phyloP scores from a whole-genome alignment of 2,888 invertebrate species.

The Cephus nigrinus region DNA sequence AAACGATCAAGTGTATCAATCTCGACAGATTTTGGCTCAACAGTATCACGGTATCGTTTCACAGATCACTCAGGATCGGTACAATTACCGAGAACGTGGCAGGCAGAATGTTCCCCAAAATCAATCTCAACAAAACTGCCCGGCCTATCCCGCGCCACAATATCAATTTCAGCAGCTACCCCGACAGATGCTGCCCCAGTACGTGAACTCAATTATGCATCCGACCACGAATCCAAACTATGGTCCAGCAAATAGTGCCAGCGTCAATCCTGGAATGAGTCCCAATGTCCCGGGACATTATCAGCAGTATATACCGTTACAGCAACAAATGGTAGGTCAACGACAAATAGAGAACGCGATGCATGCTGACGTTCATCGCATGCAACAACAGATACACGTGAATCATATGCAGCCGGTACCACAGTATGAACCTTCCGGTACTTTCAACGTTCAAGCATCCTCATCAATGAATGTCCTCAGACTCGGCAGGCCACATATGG shows the following conservation, averaged over 20 bases:
- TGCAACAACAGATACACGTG: conserved; percentile 37
- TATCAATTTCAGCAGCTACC: conserved; percentile 51
- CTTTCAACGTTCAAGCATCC: conserved; percentile 26
- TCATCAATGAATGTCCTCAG: conserved; percentile 33
- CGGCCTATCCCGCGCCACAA: conserved; percentile 42
- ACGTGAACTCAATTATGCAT: conserved; percentile 47
- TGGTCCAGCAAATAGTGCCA: conserved; percentile 10
- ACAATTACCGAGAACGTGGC: conserved; percentile 41
- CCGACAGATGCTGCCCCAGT: conserved; percentile 50
- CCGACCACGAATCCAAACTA: conserved; percentile 30
- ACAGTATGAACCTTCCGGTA: conserved; percentile 31
- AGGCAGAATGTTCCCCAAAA: conserved; percentile 36
- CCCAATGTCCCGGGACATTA: conserved; percentile 35
- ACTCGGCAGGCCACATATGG: conserved; percentile 41
- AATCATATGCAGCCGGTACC: conserved; percentile 32
- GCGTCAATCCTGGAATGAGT: conserved; percentile 34
- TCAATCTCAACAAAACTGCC: conserved; percentile 45
- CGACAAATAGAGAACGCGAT: conserved; percentile 40
- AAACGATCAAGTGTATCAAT: conserved; percentile 45
- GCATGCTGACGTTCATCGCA: conserved; percentile 39
- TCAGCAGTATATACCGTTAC: conserved; percentile 25
- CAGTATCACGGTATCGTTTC: conserved; percentile 39
- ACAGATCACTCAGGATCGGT: conserved; percentile 38
- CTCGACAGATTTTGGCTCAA: conserved; percentile 34
- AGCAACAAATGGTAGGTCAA: conserved; percentile 31